phyloP scores from a whole-genome alignment of 2,888 invertebrate species.

The Ophioninae sp. region DNA sequence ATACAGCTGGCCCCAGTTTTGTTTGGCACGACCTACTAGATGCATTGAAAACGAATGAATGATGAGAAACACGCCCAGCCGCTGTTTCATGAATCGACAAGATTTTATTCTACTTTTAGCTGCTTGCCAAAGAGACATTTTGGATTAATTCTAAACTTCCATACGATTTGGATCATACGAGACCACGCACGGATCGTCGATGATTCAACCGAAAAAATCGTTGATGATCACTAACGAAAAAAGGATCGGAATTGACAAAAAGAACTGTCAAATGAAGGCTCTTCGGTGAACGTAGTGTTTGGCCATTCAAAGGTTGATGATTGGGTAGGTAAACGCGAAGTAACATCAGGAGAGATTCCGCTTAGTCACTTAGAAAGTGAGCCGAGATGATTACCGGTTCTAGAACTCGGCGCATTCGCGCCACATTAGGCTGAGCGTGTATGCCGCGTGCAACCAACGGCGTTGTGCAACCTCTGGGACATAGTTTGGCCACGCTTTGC shows the following conservation, averaged over 20 bases:
- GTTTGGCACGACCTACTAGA: background rate
- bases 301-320: background rate
- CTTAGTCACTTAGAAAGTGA: constrained; percentile 60
- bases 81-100: too few species aligned
- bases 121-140: too few species aligned
- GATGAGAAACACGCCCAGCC: too few species aligned
- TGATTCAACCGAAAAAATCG: background rate
- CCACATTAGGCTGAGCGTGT: constrained; percentile 26
- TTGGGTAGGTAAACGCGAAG: constrained; percentile 2
- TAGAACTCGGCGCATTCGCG: constrained; percentile 48
- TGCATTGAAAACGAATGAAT: background rate
- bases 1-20: background rate
- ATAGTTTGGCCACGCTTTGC: constrained; percentile 26
- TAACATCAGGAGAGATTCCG: constrained; percentile 46
- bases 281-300: background rate
- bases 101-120: too few species aligned
- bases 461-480: background rate
- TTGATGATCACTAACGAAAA: background rate
- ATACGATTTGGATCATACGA: background rate
- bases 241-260: background rate
- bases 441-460: background rate
- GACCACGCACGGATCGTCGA: background rate
- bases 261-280: background rate
- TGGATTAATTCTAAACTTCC: background rate
- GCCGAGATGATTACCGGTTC: constrained; percentile 57